A percentile compares a stretch with the other conserved stretches of the same genome.
These are phyloP conservation scores for Etheostoma perlongum DNA, from an alignment of 2,797 vertebrate genomes.

Conservation along the genomic window DNA sequence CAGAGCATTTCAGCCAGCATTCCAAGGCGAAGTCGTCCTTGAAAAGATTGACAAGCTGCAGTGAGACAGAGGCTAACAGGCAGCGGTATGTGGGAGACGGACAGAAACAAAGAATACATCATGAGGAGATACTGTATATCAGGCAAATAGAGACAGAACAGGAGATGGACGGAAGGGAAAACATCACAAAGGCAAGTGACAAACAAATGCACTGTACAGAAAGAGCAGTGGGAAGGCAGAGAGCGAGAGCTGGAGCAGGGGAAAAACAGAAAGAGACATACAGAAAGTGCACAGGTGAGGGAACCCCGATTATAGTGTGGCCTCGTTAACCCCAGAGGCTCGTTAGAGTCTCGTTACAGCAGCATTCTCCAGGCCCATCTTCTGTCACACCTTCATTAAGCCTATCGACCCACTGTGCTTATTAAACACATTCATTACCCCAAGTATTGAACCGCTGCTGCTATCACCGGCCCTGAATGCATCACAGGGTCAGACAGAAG, in stretches of 20 bases:
- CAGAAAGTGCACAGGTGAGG: slow-evolving; percentile 64
- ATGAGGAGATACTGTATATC: slow-evolving; percentile 29
- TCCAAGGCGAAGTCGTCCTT: slow-evolving; percentile 57
- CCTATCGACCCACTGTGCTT: slow-evolving; percentile 83
- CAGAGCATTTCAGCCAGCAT: slow-evolving; percentile 37
- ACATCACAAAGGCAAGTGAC: slow-evolving; percentile 22
- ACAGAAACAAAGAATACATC: slow-evolving; percentile 24
- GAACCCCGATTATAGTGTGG: slow-evolving; percentile 64
- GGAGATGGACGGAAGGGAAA: slow-evolving; percentile 14
- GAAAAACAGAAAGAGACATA: slow-evolving; percentile 8
- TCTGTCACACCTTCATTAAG: slow-evolving; percentile 86
- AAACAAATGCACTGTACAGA: slow-evolving; percentile 10
- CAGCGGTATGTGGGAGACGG: slow-evolving; percentile 26
- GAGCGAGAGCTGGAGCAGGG: not conserved
- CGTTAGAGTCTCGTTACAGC: slow-evolving; percentile 77
- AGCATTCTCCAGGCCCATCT: slow-evolving; percentile 70
- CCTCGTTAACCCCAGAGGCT: slow-evolving; percentile 78
- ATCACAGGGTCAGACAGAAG: slow-evolving; percentile 51
- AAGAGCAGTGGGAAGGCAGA: not conserved
- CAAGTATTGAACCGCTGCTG: slow-evolving; percentile 77
- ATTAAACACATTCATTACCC: slow-evolving; percentile 88
- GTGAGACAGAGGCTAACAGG: slow-evolving; percentile 34
- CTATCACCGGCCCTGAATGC: slow-evolving; percentile 60
- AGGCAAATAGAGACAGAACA: slow-evolving; percentile 13
- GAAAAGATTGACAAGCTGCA: slow-evolving; percentile 50